These are phyloP conservation scores for Tiphia femorata DNA, from an alignment of 2,888 invertebrate species.

Conservation along the genomic window DNA sequence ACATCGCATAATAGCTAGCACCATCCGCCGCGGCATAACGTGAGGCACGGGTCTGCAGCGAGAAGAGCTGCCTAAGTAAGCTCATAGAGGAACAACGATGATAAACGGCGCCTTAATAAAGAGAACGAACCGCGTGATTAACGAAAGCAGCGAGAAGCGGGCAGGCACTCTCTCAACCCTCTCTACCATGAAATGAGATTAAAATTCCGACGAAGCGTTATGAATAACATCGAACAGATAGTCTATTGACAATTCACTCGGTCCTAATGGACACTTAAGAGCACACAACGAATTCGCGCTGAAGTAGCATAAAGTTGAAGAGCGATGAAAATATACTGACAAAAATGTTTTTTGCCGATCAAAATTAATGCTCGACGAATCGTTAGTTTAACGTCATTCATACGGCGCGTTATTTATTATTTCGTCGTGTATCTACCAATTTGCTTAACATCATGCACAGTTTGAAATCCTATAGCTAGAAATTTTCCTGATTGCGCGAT, in stretches of 20 bases:
- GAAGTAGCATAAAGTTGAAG: background rate
- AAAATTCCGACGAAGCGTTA: constrained; percentile 21
- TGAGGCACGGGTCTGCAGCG: background rate
- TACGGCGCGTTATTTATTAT: no score
- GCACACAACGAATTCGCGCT: background rate
- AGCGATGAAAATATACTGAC: background rate
- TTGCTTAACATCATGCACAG: no score
- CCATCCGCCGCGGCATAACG: no score
- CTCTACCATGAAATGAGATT: constrained; percentile 20
- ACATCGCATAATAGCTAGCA: no score
- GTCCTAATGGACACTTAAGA: no score
- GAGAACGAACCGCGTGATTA: constrained; percentile 14
- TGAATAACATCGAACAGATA: background rate
- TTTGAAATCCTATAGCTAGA: no score
- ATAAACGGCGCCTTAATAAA: constrained; percentile 20
- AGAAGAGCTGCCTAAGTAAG: background rate
- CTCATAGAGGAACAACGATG: constrained; percentile 3
- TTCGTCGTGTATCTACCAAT: no score
- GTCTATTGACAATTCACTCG: no score
- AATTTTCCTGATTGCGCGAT: no score
- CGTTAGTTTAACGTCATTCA: no score
- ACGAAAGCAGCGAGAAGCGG: constrained; percentile 7
- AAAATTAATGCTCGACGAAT: no score
- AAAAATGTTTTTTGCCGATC: background rate
- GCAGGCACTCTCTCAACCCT: constrained; percentile 13